Evolutionary conservation across 64 coral and sea anemone genomes (phyloP), one percentile per base, ranked within the genome.

Genomic region (Stichodactyla mertensii): DNA sequence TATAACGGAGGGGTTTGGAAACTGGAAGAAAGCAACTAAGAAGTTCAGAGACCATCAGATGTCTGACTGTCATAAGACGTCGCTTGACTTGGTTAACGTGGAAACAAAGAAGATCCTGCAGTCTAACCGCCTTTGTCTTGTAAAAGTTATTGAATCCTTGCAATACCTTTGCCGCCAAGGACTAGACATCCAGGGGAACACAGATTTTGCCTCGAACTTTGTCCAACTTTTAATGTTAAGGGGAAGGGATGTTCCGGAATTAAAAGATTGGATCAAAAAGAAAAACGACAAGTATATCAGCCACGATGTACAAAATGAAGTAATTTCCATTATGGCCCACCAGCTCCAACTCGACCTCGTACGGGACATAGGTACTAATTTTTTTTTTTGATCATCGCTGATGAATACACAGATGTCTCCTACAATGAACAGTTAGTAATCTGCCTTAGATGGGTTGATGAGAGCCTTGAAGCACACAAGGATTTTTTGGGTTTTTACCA

Each of bases 111-210:
- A 86, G 14, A 55, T 24, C 52, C 27, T 67, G 64, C 10, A 86
- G 61, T 64, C 56, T 20, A 86, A 86, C 84, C 84, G 6, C 14
- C 20, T 61, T 20, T 86, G 51, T 26, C 26, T 92, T 54, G 80
- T 79, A 12, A 92, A 92, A 51, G 87, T 92, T 16, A 92, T 87
- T 6, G 85, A 92, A 78, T 77, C 77, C 12, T 66, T 92, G 52
- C 86, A 92, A 84, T 92, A 51, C 51, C 64, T 92, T 16, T 60
- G 86, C 9, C 20, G 79, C 57, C 82, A 92, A 82, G 91, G 91
- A 13, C 23, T 67, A 6, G 82, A 87, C 4, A 89, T 93, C 58
- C 91, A 58, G 52, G 86, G 86, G 7, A 54, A 80, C 22, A 27
- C 61, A 69, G 83, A 93, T 27, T 53, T 45, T 26, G 55, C 61